Percentiles rank a stretch among this genome's conserved stretches.
phyloP scores from a whole-genome alignment of 2,113 vertebrate genomes.

The Myrmophylax atrothorax region DNA sequence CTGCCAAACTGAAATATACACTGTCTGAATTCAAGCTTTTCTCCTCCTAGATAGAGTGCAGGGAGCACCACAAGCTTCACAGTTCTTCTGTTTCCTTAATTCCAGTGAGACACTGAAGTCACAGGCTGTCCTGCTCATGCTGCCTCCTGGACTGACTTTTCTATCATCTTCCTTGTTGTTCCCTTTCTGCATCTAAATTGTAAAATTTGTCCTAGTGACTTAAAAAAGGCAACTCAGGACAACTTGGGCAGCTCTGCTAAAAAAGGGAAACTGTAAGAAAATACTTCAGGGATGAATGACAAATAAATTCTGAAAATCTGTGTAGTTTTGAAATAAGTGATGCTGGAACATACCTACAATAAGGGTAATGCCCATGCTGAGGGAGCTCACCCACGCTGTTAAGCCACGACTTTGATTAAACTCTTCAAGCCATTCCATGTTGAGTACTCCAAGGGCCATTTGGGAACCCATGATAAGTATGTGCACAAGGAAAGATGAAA shows the following conservation, averaged over 20 bases:
- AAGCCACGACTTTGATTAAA: constrained; percentile 82
- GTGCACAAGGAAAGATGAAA: constrained; percentile 82
- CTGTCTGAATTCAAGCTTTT: neutral
- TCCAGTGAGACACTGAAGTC: neutral
- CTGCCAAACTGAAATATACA: neutral
- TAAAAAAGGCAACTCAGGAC: neutral
- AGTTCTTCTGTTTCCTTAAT: neutral
- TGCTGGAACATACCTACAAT: constrained; percentile 77
- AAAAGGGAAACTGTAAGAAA: neutral
- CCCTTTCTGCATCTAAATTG: neutral
- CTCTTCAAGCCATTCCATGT: constrained; percentile 85
- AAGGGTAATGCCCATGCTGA: constrained; percentile 82
- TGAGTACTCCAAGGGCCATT: constrained; percentile 83
- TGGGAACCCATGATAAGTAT: constrained; percentile 83
- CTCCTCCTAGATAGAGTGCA: neutral
- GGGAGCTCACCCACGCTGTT: constrained; percentile 82
- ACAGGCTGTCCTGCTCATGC: neutral
- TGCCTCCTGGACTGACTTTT: neutral
- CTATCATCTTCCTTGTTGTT: neutral
- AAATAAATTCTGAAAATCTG: neutral
- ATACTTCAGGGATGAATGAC: neutral
- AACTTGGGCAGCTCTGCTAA: neutral
- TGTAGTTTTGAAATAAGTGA: neutral
- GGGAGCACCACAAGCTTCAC: neutral
- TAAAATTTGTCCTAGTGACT: neutral